Evolutionary conservation across 1,140 invertebrate species (phyloP).

Genomic region (roundworm (Caenorhabditis elegans)): DNA sequence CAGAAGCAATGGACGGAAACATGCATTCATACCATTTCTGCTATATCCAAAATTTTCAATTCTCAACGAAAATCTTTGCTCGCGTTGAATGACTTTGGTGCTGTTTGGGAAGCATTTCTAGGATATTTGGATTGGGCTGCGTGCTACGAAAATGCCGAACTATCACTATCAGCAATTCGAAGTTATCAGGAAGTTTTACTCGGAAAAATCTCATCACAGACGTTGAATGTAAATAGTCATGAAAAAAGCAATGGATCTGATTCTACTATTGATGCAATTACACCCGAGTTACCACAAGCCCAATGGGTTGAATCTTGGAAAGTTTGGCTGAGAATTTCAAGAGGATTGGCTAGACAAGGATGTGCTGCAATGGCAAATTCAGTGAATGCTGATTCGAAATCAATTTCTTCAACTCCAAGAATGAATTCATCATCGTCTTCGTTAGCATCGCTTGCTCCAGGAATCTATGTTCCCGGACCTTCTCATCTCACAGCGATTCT

Average conservation of each 20-base stretch:
- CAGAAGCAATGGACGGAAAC: constrained; percentile 99
- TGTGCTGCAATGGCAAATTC: constrained; percentile 12
- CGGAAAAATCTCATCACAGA: constrained; percentile 38
- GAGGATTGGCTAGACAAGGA: constrained; percentile 44
- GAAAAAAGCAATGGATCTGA: constrained; percentile 10
- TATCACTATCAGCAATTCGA: constrained; percentile 70
- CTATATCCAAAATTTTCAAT: constrained; percentile 65
- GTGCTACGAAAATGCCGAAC: constrained; percentile 69
- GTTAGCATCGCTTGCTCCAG: background rate
- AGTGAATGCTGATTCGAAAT: background rate
- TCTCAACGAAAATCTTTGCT: constrained; percentile 58
- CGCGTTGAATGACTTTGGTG: constrained; percentile 52
- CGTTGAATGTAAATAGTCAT: constrained; percentile 38
- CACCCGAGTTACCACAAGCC: constrained; percentile 17
- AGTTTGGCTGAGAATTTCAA: constrained; percentile 49
- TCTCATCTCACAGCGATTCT: constrained; percentile 64
- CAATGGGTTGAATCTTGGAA: constrained; percentile 59
- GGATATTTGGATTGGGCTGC: constrained; percentile 42
- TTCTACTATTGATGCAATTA: background rate
- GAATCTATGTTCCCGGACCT: constrained; percentile 53
- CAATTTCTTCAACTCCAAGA: background rate
- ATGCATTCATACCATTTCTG: constrained; percentile 69
- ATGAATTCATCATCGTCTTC: constrained; percentile 8
- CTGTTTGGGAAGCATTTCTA: constrained; percentile 53
- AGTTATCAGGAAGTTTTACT: constrained; percentile 66